These are phyloP conservation scores for Ephestia elutella DNA, from an alignment of 1,140 invertebrate species.

Conservation along the genomic window DNA sequence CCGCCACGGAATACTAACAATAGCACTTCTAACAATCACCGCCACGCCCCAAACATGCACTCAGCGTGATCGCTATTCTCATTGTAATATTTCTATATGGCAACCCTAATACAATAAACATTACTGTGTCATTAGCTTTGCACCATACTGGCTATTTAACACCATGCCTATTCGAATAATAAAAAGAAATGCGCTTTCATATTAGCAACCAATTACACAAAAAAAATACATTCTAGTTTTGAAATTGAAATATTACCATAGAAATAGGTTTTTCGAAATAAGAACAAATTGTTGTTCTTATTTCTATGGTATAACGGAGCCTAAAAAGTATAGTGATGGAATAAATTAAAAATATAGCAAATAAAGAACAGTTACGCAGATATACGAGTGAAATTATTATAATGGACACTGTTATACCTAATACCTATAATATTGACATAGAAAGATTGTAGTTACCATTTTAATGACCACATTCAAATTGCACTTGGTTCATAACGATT, in stretches of 20 bases:
- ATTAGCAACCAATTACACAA: constrained; percentile 42
- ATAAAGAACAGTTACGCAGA: too few species aligned
- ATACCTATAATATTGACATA: not conserved
- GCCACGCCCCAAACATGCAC: constrained; percentile 68
- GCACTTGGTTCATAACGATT: constrained; percentile 8
- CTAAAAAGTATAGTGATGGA: not conserved
- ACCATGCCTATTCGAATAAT: constrained; percentile 38
- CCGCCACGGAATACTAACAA: constrained; percentile 53
- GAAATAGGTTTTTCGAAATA: constrained; percentile 13
- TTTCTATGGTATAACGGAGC: too few species aligned
- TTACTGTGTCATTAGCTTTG: constrained; percentile 63
- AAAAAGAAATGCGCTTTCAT: constrained; percentile 15
- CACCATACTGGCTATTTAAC: constrained; percentile 60
- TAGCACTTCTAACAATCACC: constrained; percentile 45
- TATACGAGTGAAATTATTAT: not conserved
- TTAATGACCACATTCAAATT: constrained; percentile 14
- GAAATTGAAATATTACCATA: constrained; percentile 2
- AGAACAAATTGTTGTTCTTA: too few species aligned
- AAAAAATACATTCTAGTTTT: constrained; percentile 2
- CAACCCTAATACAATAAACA: constrained; percentile 70
- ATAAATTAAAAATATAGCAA: not conserved
- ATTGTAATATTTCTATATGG: constrained; percentile 65
- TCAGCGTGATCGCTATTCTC: constrained; percentile 62
- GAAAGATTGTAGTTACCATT: not conserved
- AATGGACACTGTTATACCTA: not conserved